These are phyloP conservation scores for Pyrrhosoma nymphula DNA, from an alignment of 2,888 invertebrate species.

Conservation along the genomic window DNA sequence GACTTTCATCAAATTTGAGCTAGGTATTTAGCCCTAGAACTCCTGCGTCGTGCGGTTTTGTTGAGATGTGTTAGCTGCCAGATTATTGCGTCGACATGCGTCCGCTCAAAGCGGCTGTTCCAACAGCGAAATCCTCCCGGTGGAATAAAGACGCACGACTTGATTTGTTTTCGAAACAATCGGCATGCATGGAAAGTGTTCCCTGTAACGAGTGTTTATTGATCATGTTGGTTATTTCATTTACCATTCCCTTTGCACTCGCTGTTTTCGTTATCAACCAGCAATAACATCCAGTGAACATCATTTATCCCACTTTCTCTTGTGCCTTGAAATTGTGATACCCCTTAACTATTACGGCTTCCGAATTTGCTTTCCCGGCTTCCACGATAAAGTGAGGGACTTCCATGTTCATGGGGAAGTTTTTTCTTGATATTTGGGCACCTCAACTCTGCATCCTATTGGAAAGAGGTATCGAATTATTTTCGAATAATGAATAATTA, in stretches of 20 bases:
- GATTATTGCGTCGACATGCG: background rate
- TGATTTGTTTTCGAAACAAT: background rate
- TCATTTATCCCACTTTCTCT: background rate
- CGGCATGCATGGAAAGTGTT: background rate
- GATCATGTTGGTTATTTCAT: background rate
- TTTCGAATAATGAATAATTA: no score
- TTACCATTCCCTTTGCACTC: background rate
- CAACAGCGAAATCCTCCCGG: background rate
- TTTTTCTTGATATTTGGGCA: no score
- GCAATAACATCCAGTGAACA: background rate
- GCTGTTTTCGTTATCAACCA: background rate
- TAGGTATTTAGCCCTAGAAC: no score
- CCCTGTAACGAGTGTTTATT: background rate
- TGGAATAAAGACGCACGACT: background rate
- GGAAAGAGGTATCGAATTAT: no score
- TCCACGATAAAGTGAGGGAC: no score
- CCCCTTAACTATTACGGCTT: no score
- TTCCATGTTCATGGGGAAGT: no score
- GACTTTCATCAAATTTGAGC: no score
- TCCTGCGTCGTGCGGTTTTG: no score
- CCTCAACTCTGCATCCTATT: no score
- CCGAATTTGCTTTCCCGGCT: no score
- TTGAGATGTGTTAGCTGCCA: no score
- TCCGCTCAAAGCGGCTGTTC: background rate
- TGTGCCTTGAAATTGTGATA: background rate